Percentiles rank a stretch among this genome's conserved stretches.
These are phyloP conservation scores for Capreolus pygargus DNA, from an alignment of 2,113 vertebrate species.

Conservation along the genomic window DNA sequence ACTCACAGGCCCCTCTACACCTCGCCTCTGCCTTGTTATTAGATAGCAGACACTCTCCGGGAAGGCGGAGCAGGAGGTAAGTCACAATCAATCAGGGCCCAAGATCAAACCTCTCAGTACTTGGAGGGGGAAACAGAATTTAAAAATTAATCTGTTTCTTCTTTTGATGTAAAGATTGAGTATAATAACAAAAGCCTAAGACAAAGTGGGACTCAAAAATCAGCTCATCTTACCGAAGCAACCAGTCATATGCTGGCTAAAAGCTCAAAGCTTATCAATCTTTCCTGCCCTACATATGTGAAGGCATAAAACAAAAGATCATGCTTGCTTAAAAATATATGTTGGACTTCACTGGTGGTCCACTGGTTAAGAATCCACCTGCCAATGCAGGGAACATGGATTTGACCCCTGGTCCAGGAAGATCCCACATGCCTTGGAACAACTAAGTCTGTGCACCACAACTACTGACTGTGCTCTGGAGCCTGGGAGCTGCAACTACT, in stretches of 20 bases:
- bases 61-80: not conserved
- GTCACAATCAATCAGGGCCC: not conserved
- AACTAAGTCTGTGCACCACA: not conserved
- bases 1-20: not conserved
- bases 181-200: not conserved
- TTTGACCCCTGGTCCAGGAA: not conserved
- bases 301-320: not conserved
- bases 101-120: not conserved
- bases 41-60: not conserved
- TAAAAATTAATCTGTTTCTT: not conserved
- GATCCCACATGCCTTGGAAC: not conserved
- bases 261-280: not conserved
- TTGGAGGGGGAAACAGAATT: not conserved
- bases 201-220: not conserved
- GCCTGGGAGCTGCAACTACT: not conserved
- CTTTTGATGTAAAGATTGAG: not conserved
- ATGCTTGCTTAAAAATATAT: not conserved
- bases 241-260: not conserved
- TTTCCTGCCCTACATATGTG: not conserved
- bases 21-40: not conserved
- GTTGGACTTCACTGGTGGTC: not conserved
- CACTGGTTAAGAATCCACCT: not conserved
- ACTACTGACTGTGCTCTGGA: not conserved
- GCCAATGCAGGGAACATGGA: not conserved
- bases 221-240: not conserved